Evolutionary conservation across 2,888 invertebrate species (phyloP), one percentile per base, ranked within the genome.

Genomic region (Molorchus minor): DNA sequence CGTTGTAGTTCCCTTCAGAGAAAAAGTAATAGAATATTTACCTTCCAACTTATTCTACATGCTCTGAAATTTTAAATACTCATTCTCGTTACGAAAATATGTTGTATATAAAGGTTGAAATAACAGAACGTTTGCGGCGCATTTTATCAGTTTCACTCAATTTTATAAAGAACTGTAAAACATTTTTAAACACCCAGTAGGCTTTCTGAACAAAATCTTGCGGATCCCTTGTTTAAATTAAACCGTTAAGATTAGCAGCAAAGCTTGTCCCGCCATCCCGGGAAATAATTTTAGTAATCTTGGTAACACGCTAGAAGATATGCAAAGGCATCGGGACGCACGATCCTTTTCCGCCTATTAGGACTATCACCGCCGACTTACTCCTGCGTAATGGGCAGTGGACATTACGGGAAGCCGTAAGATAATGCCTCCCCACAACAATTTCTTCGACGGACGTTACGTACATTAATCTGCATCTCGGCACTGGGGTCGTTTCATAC

Each of bases 361-460:
- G 65, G 61, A 20, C 20, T 68, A 60, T 36, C 53, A 44, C 12
- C 44, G 53, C 38, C 53, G 40, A 19, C 54, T 47, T 53, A 49
- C 53, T 55, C 55, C 47, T 36, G 45, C 52, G 62, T 58, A 65
- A 62, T 59, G 61, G 56, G 57, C 61, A 65, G 61, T 61, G 65
- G 62, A 65, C 65, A 62, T 65, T 59, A 58, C 52, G 59, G 62
- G 58, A 58, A 65, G 65, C 61, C 61, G 62, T 62, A 56, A 62
- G 66, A 65, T 67, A 67, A 68, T 68, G 70, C 62, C 60, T 46
- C 60, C 65, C 76, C 75, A 71, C 77, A 75, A 75, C 76, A 76
- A 77, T 79, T 79, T 79, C 80, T 80, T 79, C 74, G 69, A 73
- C 77, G 79, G 79, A 76, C 75, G 79, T 77, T n/a, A 77, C 77